Evolutionary conservation across 1,140 invertebrate genomes (phyloP).

Genomic region (Bombus waltoni): DNA sequence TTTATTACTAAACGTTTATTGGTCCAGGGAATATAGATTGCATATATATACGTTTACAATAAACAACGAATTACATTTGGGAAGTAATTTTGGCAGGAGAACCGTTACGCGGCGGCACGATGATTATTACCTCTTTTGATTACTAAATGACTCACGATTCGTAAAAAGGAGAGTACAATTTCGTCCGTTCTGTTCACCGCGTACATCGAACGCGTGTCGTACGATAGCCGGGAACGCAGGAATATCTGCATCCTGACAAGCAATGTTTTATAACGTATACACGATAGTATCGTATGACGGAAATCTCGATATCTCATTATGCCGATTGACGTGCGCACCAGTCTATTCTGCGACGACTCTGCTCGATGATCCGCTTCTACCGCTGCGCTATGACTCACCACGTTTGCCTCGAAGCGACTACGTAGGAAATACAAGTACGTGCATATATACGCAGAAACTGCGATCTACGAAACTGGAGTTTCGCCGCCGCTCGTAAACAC

Average conservation of each 20-base stretch:
- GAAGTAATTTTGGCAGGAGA: too few species aligned
- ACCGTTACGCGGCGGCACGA: too few species aligned
- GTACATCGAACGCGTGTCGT: background rate
- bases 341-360: background rate
- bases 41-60: too few species aligned
- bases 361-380: background rate
- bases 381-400: constrained; percentile 2
- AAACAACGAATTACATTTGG: too few species aligned
- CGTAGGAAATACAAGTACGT: background rate
- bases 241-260: background rate
- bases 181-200: background rate
- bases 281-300: background rate
- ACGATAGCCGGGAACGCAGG: background rate
- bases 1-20: too few species aligned
- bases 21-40: too few species aligned
- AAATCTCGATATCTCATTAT: constrained; percentile 26
- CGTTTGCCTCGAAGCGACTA: background rate
- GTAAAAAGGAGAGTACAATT: background rate
- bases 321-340: background rate
- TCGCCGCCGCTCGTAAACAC: background rate
- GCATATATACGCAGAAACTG: background rate
- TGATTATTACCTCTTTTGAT: too few species aligned
- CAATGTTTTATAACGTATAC: background rate
- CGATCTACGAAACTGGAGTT: background rate
- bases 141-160: background rate